A percentile compares a stretch with the other conserved stretches of the same genome.
phyloP scores from a whole-genome alignment of 2,888 invertebrate genomes.

The Falcaria lacertinaria region DNA sequence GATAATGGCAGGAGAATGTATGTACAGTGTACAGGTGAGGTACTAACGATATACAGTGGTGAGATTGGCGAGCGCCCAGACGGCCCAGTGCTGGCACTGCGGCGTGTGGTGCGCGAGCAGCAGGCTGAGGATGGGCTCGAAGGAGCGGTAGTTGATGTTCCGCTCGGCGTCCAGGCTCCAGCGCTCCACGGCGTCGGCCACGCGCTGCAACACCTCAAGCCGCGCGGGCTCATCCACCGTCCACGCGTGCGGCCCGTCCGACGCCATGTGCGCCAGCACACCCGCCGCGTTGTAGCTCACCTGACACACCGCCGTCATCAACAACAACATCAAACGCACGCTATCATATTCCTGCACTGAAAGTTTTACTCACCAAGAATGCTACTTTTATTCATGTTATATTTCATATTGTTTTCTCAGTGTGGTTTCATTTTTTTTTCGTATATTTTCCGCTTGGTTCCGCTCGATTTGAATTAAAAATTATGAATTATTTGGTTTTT shows the following conservation, averaged over 20 bases:
- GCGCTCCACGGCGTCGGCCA: constrained; percentile 90
- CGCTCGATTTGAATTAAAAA: too few relatives aligned
- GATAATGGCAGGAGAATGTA: neutral
- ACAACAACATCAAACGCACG: too few relatives aligned
- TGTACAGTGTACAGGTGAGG: neutral
- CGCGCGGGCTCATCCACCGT: constrained; percentile 85
- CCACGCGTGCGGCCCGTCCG: constrained; percentile 94
- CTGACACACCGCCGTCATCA: constrained; percentile 51
- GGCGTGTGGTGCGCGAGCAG: constrained; percentile 91
- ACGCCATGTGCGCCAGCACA: constrained; percentile 96
- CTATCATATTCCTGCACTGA: too few relatives aligned
- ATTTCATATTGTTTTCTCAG: too few relatives aligned
- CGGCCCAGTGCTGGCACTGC: constrained; percentile 97
- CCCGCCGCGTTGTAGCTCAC: constrained; percentile 97
- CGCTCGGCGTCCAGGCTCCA: constrained; percentile 94
- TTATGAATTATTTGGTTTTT: too few relatives aligned
- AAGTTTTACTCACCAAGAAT: too few relatives aligned
- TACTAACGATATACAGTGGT: constrained; percentile 94
- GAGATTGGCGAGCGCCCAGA: constrained; percentile 98
- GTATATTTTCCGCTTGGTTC: too few relatives aligned
- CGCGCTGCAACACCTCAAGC: constrained; percentile 84
- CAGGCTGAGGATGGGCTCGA: constrained; percentile 94
- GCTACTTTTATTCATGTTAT: too few relatives aligned
- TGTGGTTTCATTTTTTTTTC: too few relatives aligned
- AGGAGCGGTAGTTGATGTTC: constrained; percentile 96